Evolutionary conservation across 1,140 invertebrate genomes (phyloP), one percentile per base, ranked within the genome.

Genomic region (Bicyclus anynana): DNA sequence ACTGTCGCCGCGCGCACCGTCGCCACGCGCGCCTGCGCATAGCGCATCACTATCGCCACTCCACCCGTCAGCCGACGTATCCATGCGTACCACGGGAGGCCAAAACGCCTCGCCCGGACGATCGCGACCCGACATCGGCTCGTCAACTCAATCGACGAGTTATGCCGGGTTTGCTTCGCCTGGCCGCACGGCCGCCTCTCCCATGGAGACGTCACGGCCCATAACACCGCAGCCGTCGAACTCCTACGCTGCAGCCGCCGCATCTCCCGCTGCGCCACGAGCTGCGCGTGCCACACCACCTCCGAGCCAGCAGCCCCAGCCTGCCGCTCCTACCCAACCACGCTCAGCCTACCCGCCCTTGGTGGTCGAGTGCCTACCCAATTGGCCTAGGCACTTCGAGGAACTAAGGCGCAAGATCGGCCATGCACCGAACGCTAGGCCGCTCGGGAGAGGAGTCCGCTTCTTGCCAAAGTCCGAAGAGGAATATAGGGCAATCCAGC

Each of bases 351-450:
- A 51, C 29, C 49, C 29, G 12, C 49, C 49, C 5, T 33, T 51
- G 13, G 33, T 51, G 16, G 49, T 51, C 5, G 49, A 37, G 37
- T 37, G 6, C 10, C 49, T 51, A 17, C 49, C 49, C 10, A 27
- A 27, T 10, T 48, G 46, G 46, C 2, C n/a, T 5, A 48, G 5
- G 6, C 46, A 48, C 46, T 48, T 48, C 21, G 6, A 10, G 3
- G 21, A 17, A 12, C 13, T 27, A 4, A 20, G 13, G 17, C 7
- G 13, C 5, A 3, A 37, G 17, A 5, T 51, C 1, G 49, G 49
- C 9, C 16, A 21, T 14, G 1, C 49, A 7, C 29, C 33, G 1
- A 35, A 35, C 14, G 49, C 49, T 2, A 2, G 38, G 6, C 38
- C 38, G 1, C 6, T 42, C 1, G 38, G 38, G 3, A 17, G 18